Conservation (phyloP, 53 echinoderm and acorn worm genomes). For the Hippasteria phrygiana region DNA sequence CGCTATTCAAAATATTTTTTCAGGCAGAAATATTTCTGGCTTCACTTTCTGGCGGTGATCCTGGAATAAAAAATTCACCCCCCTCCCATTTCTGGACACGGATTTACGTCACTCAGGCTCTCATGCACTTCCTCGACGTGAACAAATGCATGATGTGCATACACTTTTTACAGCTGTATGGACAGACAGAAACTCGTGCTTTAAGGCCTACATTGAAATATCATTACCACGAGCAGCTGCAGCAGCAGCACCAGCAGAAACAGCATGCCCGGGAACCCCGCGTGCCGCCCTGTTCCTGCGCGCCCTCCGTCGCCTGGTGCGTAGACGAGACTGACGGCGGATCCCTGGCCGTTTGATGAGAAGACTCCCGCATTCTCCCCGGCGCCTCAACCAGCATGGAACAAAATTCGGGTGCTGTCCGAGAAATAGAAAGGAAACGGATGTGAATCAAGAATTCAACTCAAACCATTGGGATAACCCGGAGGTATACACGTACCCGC, state of each 20-base stretch:
- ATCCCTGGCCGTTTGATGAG: conserved; percentile 48
- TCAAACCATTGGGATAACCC: background rate
- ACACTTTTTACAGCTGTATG: no score
- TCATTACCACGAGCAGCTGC: conserved; percentile 93
- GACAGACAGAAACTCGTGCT: no score
- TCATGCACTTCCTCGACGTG: no score
- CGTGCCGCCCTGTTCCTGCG: conserved; percentile 57
- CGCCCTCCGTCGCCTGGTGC: conserved; percentile 41
- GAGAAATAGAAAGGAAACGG: background rate
- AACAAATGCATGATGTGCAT: no score
- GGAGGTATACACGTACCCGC: no score
- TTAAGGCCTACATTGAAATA: background rate
- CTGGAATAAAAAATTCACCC: no score
- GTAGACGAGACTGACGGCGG: conserved; percentile 61
- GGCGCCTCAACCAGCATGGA: conserved; percentile 57
- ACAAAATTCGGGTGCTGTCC: conserved; percentile 58
- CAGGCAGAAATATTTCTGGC: no score
- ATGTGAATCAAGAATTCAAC: background rate
- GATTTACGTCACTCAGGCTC: no score
- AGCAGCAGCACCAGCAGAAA: conserved; percentile 99
- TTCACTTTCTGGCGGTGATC: no score
- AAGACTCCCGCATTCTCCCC: conserved; percentile 44
- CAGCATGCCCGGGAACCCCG: conserved; percentile 93
- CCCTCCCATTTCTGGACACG: no score
- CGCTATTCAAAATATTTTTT: no score